phyloP scores from a whole-genome alignment of 2,113 vertebrate genomes.

The Amphiprion ocellaris region DNA sequence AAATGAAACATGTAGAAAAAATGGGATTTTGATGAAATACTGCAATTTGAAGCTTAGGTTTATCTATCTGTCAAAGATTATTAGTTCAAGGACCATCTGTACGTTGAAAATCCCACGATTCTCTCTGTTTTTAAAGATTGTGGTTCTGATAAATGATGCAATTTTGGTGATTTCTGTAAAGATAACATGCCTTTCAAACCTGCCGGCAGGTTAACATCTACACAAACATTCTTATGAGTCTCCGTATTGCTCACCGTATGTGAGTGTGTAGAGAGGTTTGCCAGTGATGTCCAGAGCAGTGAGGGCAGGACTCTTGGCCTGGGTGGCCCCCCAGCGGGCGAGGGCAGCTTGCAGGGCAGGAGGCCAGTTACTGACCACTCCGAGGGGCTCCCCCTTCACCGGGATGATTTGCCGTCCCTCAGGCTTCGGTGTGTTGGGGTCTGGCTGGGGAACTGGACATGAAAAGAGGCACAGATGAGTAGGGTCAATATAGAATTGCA shows the following conservation, averaged over 20 bases:
- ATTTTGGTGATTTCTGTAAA: no score
- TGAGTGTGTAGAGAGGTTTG: constrained; percentile 95
- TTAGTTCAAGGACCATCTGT: no score
- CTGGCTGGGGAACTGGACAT: constrained; percentile 91
- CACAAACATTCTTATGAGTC: not conserved
- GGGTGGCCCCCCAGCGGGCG: constrained; percentile 97
- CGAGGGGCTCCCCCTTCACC: constrained; percentile 96
- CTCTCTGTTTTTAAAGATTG: no score
- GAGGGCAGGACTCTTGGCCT: constrained; percentile 95
- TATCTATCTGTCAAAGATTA: no score
- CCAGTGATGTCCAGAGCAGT: constrained; percentile 94
- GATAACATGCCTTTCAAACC: no score
- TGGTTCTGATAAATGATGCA: no score
- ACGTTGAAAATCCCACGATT: no score
- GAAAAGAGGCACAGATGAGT: constrained; percentile 21
- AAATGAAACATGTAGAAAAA: no score
- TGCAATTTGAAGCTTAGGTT: no score
- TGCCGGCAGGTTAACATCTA: no score
- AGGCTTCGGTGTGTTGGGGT: constrained; percentile 96
- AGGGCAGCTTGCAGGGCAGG: constrained; percentile 95
- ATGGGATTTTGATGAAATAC: no score
- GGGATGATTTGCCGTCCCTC: constrained; percentile 97
- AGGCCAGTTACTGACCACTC: constrained; percentile 98
- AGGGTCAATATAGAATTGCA: no score
- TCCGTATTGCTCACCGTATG: constrained; percentile 87